Percentiles rank a stretch among this genome's conserved stretches.
phyloP scores from a whole-genome alignment of 2,113 vertebrate genomes.

The Athene noctua region DNA sequence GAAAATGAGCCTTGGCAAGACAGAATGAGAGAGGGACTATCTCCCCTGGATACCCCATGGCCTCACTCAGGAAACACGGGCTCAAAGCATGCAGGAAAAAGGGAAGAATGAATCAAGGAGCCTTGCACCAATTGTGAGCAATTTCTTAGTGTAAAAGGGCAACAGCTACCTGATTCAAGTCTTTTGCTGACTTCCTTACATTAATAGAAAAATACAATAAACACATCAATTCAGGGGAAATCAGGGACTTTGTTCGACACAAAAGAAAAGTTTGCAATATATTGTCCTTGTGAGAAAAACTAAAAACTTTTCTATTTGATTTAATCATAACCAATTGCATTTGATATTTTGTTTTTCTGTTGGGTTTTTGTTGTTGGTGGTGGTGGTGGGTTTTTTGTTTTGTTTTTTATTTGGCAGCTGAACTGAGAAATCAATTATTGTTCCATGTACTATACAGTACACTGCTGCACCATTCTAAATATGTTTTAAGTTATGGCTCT shows the following conservation, averaged over 20 bases:
- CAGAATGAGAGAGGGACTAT: not conserved
- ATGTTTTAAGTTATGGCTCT: not conserved
- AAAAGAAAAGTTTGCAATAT: not conserved
- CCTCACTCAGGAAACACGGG: not conserved
- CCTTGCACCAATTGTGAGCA: not conserved
- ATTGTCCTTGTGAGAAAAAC: not conserved
- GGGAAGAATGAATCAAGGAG: not conserved
- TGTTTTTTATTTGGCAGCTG: not conserved
- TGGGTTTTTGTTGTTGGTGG: too few species aligned
- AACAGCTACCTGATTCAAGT: not conserved
- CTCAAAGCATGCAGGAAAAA: not conserved
- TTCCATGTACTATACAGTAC: not conserved
- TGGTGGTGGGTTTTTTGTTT: not conserved
- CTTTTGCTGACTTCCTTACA: not conserved
- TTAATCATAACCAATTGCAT: not conserved
- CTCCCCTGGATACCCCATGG: not conserved
- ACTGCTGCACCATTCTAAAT: not conserved
- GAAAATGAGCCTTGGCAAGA: not conserved
- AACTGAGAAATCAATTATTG: not conserved
- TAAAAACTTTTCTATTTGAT: not conserved
- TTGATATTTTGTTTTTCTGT: too few species aligned
- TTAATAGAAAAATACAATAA: not conserved
- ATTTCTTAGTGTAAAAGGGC: not conserved
- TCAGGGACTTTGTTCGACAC: not conserved
- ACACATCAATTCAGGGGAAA: not conserved